These are phyloP conservation scores for Trypoxylus dichotomus DNA, from an alignment of 1,140 invertebrate genomes.

Conservation along the genomic window DNA sequence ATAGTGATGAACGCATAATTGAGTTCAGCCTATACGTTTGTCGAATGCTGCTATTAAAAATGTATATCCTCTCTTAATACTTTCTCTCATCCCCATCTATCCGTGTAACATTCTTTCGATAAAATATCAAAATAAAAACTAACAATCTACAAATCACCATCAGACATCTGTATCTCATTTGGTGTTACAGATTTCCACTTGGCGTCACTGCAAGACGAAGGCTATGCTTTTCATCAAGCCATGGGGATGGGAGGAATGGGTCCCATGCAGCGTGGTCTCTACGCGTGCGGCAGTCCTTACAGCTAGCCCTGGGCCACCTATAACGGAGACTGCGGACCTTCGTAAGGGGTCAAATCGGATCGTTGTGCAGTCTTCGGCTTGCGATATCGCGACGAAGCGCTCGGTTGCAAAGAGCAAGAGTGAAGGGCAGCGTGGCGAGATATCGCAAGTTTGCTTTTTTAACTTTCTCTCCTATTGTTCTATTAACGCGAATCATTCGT, in stretches of 20 bases:
- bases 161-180: conserved; percentile 24
- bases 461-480: background rate
- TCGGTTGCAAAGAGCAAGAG: conserved; percentile 23
- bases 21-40: too few species aligned
- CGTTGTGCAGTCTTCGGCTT: conserved; percentile 49
- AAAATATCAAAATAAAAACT: background rate
- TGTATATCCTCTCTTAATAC: background rate
- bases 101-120: background rate
- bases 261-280: conserved; percentile 55
- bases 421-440: conserved; percentile 33
- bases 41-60: too few species aligned
- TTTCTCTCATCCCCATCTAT: conserved; percentile 22
- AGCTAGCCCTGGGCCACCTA: conserved; percentile 56
- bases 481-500: conserved; percentile 14
- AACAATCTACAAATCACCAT: background rate
- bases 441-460: conserved; percentile 36
- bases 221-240: conserved; percentile 56
- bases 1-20: too few species aligned
- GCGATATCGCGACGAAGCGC: conserved; percentile 42
- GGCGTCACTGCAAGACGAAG: conserved; percentile 56
- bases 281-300: conserved; percentile 56
- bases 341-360: conserved; percentile 50
- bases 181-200: conserved; percentile 56
- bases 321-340: conserved; percentile 55
- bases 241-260: conserved; percentile 57